These are phyloP conservation scores for Turritopsis dohrnii DNA, from an alignment of 30 jellyfish, hydroid and myxozoan genomes.

Conservation along the genomic window DNA sequence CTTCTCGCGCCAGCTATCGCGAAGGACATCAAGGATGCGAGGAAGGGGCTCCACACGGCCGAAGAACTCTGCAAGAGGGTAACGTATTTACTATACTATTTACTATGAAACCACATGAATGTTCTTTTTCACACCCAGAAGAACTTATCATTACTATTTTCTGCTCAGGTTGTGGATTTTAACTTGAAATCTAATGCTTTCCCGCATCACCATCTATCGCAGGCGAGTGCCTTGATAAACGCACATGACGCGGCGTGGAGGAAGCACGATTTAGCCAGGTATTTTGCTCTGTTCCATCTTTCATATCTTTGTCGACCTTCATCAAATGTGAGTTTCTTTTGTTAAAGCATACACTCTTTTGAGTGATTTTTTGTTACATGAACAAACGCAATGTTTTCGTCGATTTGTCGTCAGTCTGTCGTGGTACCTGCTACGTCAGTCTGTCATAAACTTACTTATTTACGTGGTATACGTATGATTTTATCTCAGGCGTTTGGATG, in stretches of 20 bases:
- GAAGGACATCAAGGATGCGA: constrained; percentile 49
- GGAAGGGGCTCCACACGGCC: constrained; percentile 35
- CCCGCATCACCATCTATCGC: constrained; percentile 64
- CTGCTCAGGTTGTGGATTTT: constrained; percentile 64
- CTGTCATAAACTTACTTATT: too few relatives aligned
- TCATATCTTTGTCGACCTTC: background rate
- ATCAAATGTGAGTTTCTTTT: background rate
- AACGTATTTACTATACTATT: background rate
- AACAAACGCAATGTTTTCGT: too few relatives aligned
- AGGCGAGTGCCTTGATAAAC: constrained; percentile 65
- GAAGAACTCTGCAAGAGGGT: constrained; percentile 89
- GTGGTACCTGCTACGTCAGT: too few relatives aligned
- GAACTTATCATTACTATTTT: background rate
- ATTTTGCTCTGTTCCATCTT: background rate
- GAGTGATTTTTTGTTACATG: background rate
- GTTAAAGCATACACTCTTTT: background rate
- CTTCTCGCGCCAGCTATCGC: constrained; percentile 56
- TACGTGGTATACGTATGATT: too few relatives aligned
- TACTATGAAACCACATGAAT: background rate
- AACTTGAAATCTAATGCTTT: constrained; percentile 53
- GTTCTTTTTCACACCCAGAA: background rate
- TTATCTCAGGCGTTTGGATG: constrained; percentile 67
- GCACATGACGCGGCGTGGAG: constrained; percentile 96
- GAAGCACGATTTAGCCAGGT: constrained; percentile 89
- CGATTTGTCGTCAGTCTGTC: too few relatives aligned